Base-by-base conservation (phyloP, 1,140 invertebrate species). In the Drosophila bipectinata region DNA sequence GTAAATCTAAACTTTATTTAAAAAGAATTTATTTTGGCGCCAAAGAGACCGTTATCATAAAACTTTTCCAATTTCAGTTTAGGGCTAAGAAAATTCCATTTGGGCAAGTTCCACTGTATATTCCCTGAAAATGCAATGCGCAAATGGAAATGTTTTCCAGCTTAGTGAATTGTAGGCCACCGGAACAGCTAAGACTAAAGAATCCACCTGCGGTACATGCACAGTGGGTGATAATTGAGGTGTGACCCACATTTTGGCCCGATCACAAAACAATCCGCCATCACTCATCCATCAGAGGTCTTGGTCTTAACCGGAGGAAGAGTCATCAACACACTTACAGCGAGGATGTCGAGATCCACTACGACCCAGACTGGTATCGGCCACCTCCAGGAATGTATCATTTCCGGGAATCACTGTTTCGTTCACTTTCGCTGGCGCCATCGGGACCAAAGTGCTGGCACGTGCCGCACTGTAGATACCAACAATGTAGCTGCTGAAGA, bases 201-300 rank as follows among this genome's bases (percentile, higher is more conserved):
- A 87, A 79, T 78, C 79, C 78, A 66, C 72, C 77, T 80, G 72
- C 54, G 67, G 49, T 69, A 71, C 62, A 69, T 76, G 55, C 34
- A 54, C 74, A 66, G 44, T 76, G 83, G 79, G 83, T 88, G 83
- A 88, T 88, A 88, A 88, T 88, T 88, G 84, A 89, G 61, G 71
- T 63, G 66, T 89, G 83, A 88, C 83, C 83, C 83, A 88, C 72
- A 89, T 88, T 71, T 51, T 48, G 61, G 39, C 49, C 74, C 63
- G 34, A 77, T 21, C 56, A 75, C 34, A 78, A 83, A 72, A 82
- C 78, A 87, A 72, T 58, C 78, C 54, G 26, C 49, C 39, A 18
- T 26, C 72, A 84, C 77, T 83, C 61, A 72, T 57, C 41, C 41
- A 28, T 6, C 32, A 47, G 52, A 12, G 49, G 61, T 51, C 21